A percentile compares a stretch with the other conserved stretches of the same genome.
Conservation (phyloP, 2,797 vertebrate species). For the Enteromius thamalakanensis region DNA sequence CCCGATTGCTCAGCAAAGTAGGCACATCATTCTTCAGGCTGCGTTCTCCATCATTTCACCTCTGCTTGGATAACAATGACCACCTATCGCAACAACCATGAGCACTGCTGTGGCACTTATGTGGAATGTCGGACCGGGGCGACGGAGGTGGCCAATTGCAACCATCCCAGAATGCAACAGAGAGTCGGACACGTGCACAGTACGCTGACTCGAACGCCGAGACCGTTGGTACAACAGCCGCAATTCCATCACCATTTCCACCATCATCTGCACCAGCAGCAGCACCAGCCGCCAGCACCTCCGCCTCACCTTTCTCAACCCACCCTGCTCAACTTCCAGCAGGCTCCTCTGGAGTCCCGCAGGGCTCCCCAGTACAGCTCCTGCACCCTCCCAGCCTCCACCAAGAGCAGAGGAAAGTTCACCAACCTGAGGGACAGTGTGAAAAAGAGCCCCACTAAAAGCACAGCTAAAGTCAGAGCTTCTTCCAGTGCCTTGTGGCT, state of each 20-base stretch:
- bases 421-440: constrained; percentile 81
- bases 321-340: constrained; percentile 63
- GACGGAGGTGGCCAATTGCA: constrained; percentile 39
- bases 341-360: constrained; percentile 57
- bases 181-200: constrained; percentile 40
- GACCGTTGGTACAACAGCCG: constrained; percentile 50
- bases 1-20: constrained; percentile 33
- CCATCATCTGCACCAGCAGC: constrained; percentile 42
- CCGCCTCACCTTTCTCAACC: constrained; percentile 37
- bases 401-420: constrained; percentile 75
- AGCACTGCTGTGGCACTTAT: constrained; percentile 71
- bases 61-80: constrained; percentile 68
- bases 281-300: neutral
- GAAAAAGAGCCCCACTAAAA: constrained; percentile 85
- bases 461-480: constrained; percentile 79
- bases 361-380: constrained; percentile 69
- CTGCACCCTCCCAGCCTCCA: constrained; percentile 74
- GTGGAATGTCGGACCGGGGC: constrained; percentile 45
- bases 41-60: neutral
- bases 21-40: constrained; percentile 32
- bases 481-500: constrained; percentile 70
- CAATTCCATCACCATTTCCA: constrained; percentile 62
- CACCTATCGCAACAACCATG: constrained; percentile 76
- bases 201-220: constrained; percentile 26
- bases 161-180: constrained; percentile 52